Evolutionary conservation across 2,113 vertebrate genomes (phyloP).

Genomic region (Hippopotamus amphibius): DNA sequence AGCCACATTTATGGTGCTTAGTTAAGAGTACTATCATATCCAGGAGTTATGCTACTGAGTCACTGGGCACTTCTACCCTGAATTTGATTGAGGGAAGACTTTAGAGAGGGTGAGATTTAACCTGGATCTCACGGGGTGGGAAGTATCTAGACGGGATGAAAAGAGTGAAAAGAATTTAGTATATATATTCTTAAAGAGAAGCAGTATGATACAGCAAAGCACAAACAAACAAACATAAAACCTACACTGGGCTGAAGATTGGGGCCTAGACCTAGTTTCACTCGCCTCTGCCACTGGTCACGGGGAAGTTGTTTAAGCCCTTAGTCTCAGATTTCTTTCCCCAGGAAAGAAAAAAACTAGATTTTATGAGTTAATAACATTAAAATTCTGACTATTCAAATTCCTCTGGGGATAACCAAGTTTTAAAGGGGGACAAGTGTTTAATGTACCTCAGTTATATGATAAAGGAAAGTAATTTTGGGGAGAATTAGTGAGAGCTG

Average conservation of each 20-base stretch:
- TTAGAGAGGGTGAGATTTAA: not conserved
- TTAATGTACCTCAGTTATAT: not conserved
- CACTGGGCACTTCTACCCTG: not conserved
- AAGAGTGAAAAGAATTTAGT: not conserved
- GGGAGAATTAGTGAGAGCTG: not conserved
- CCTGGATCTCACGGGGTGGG: not conserved
- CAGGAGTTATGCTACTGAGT: not conserved
- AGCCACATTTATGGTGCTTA: not conserved
- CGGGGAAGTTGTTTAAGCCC: not conserved
- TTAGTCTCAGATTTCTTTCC: conserved; percentile 47
- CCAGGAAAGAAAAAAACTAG: not conserved
- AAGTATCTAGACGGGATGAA: not conserved
- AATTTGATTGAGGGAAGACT: not conserved
- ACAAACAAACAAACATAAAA: not conserved
- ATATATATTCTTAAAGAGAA: conserved; percentile 24
- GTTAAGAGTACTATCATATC: not conserved
- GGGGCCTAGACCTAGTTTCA: not conserved
- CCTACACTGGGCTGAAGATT: not conserved
- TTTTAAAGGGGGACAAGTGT: conserved; percentile 38
- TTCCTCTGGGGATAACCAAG: conserved; percentile 17
- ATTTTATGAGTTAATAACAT: conserved; percentile 44
- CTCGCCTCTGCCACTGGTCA: not conserved
- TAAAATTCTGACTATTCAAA: conserved; percentile 46
- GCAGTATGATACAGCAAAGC: not conserved
- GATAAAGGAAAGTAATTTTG: not conserved